phyloP scores from a whole-genome alignment of 2,797 vertebrate genomes.

The Sebastolobus alascanus region DNA sequence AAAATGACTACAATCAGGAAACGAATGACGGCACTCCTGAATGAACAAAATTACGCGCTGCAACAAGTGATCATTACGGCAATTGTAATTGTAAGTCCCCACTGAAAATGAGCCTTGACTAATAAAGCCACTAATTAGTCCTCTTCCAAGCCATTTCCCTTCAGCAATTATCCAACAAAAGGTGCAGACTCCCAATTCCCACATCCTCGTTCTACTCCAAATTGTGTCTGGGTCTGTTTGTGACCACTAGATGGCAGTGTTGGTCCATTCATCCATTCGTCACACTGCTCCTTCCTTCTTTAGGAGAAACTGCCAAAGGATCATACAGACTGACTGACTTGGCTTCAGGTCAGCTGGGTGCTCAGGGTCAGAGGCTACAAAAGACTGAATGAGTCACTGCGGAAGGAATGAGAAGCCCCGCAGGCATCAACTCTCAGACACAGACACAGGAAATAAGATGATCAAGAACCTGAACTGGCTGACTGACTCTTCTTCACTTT shows the following conservation, averaged over 20 bases:
- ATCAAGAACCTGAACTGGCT: slow-evolving; percentile 45
- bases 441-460: slow-evolving; percentile 50
- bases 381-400: slow-evolving; percentile 45
- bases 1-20: slow-evolving; percentile 37
- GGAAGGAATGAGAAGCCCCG: slow-evolving; percentile 54
- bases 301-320: slow-evolving; percentile 25
- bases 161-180: slow-evolving; percentile 67
- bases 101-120: slow-evolving; percentile 53
- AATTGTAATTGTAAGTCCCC: slow-evolving; percentile 50
- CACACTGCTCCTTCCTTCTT: background rate
- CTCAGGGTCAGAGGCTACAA: slow-evolving; percentile 50
- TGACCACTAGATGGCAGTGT: slow-evolving; percentile 78
- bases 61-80: slow-evolving; percentile 59
- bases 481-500: slow-evolving; percentile 25
- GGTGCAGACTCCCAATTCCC: slow-evolving; percentile 49
- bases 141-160: slow-evolving; percentile 65
- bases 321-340: slow-evolving; percentile 39
- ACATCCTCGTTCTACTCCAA: slow-evolving; percentile 7
- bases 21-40: slow-evolving; percentile 37
- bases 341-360: slow-evolving; percentile 39
- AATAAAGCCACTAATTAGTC: slow-evolving; percentile 66
- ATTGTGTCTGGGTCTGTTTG: background rate
- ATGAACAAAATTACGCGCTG: slow-evolving; percentile 46
- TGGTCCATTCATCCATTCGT: slow-evolving; percentile 41
- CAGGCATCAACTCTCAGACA: slow-evolving; percentile 23